These are phyloP conservation scores for Falcaria lacertinaria DNA, from an alignment of 2,888 invertebrate species.

Conservation along the genomic window DNA sequence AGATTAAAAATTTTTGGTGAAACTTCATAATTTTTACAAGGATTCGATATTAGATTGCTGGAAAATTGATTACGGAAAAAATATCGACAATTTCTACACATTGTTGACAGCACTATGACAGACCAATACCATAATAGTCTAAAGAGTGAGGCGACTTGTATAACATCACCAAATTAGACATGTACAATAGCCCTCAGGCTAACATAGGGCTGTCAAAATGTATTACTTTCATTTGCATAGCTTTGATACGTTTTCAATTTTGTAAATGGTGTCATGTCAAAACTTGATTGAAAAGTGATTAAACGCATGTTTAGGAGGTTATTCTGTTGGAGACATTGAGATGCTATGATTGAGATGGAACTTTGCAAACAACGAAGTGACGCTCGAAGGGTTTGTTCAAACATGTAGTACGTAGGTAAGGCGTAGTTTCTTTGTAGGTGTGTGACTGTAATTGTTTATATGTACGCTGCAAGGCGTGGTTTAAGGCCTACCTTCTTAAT, in stretches of 20 bases:
- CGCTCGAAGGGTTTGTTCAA: too few relatives aligned
- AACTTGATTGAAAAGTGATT: slow-evolving; percentile 10
- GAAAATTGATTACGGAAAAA: neutral
- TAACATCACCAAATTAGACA: slow-evolving; percentile 78
- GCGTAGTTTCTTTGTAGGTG: too few relatives aligned
- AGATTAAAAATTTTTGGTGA: too few relatives aligned
- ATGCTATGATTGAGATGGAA: neutral
- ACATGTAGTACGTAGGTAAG: too few relatives aligned
- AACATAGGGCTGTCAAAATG: slow-evolving; percentile 48
- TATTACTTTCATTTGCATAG: neutral
- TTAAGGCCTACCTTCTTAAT: too few relatives aligned
- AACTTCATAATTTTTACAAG: too few relatives aligned
- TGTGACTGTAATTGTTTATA: too few relatives aligned
- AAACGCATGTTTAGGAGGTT: neutral
- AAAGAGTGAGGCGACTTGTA: slow-evolving; percentile 77
- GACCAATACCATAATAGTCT: slow-evolving; percentile 75
- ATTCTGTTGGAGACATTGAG: neutral
- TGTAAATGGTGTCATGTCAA: slow-evolving; percentile 8
- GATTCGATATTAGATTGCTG: neutral
- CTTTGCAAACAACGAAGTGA: too few relatives aligned
- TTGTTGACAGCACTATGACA: slow-evolving; percentile 36
- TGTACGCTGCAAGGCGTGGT: too few relatives aligned
- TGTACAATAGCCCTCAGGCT: slow-evolving; percentile 69
- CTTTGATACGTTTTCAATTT: neutral
- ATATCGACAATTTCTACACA: slow-evolving; percentile 26